Conservation (phyloP, 2,888 invertebrate species). For the Scaptomyza reducta region DNA sequence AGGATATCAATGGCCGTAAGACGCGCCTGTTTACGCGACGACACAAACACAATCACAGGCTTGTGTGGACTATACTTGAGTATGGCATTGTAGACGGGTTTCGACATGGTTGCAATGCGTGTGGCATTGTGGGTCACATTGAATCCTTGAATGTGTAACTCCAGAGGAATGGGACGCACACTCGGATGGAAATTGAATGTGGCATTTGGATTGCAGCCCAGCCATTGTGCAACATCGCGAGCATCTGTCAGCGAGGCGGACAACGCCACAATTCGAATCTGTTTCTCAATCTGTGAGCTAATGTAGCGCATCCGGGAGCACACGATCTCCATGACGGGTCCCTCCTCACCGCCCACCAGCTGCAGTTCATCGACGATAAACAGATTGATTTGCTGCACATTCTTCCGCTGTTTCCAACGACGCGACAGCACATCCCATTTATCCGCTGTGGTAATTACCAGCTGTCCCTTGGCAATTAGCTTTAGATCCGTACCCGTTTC, state of each 20-base stretch:
- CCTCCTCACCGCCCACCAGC: slow-evolving; percentile 94
- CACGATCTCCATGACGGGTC: slow-evolving; percentile 96
- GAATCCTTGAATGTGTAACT: slow-evolving; percentile 97
- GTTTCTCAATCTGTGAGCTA: slow-evolving; percentile 95
- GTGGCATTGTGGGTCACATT: slow-evolving; percentile 99
- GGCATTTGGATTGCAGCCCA: slow-evolving; percentile 96
- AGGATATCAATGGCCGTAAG: slow-evolving; percentile 98
- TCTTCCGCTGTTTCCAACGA: slow-evolving; percentile 99
- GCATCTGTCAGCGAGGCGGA: slow-evolving; percentile 98
- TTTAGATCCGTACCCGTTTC: slow-evolving; percentile 99
- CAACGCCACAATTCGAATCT: slow-evolving; percentile 96
- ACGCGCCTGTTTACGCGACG: slow-evolving; percentile 94
- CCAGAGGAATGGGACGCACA: slow-evolving; percentile 96
- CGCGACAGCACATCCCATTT: slow-evolving; percentile 99
- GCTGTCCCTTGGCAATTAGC: slow-evolving; percentile 94
- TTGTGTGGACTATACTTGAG: slow-evolving; percentile 92
- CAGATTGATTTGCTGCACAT: slow-evolving; percentile 97
- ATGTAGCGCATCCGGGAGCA: slow-evolving; percentile 98
- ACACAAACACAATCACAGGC: slow-evolving; percentile 95
- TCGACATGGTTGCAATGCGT: slow-evolving; percentile 98
- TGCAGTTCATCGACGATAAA: slow-evolving; percentile 99
- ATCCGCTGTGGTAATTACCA: slow-evolving; percentile 98
- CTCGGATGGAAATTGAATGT: slow-evolving; percentile 99
- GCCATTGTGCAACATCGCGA: slow-evolving; percentile 97
- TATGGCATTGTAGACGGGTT: slow-evolving; percentile 97